Conservation (phyloP, 30 jellyfish, hydroid and myxozoan species). For the Nemopilema nomurai region DNA sequence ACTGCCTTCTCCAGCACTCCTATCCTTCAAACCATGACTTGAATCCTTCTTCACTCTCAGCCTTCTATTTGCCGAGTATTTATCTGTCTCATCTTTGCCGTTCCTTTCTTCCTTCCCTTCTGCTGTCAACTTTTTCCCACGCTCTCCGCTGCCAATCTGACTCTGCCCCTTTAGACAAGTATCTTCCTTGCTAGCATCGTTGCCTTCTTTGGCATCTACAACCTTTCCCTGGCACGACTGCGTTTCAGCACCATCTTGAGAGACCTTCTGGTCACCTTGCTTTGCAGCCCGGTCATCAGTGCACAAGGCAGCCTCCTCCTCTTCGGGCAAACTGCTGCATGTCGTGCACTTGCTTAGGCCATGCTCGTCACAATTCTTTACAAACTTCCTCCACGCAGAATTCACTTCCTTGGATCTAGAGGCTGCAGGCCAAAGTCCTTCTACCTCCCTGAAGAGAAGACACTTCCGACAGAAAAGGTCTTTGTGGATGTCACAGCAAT, state of each 20-base stretch:
- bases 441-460: conserved; percentile 29
- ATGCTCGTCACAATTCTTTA: conserved; percentile 29
- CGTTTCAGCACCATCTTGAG: not conserved
- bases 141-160: not conserved
- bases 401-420: conserved; percentile 46
- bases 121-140: not conserved
- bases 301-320: not conserved
- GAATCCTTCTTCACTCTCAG: not conserved
- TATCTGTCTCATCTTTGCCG: not conserved
- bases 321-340: not conserved
- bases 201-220: not conserved
- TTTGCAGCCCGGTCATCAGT: not conserved
- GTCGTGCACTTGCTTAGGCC: conserved; percentile 5
- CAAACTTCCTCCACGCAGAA: conserved; percentile 42
- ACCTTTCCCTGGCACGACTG: too few species aligned
- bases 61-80: not conserved
- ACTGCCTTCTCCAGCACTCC: not conserved
- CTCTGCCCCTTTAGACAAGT: not conserved
- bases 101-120: not conserved
- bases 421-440: conserved; percentile 46
- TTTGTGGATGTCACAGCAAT: conserved; percentile 48
- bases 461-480: conserved; percentile 43
- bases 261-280: too few species aligned
- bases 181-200: not conserved
- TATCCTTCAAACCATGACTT: not conserved